Percentiles rank a stretch among this genome's conserved stretches.
Conservation (phyloP, 2,888 invertebrate species). For the Rhyacophila evoluta region DNA sequence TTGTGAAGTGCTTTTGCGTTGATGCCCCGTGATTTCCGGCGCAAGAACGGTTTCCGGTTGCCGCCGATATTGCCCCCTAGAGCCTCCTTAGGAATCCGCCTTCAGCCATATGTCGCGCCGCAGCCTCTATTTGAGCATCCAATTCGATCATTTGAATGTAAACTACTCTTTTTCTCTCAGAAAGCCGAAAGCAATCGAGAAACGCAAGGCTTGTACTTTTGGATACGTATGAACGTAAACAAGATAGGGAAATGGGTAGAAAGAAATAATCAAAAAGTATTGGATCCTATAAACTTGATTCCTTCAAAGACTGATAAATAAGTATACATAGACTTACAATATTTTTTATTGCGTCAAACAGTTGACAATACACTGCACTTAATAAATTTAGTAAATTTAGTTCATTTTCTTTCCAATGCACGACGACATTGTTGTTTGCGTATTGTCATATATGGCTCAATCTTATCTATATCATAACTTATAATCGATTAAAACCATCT, state of each 20-base stretch:
- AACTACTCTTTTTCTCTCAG: conserved; percentile 40
- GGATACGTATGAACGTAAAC: background rate
- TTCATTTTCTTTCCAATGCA: no score
- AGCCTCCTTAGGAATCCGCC: conserved; percentile 16
- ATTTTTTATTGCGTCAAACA: no score
- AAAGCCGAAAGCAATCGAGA: conserved; percentile 26
- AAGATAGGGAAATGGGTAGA: background rate
- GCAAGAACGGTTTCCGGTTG: background rate
- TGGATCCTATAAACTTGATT: no score
- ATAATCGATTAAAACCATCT: no score
- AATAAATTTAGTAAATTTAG: no score
- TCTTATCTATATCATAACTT: no score
- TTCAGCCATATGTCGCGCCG: background rate
- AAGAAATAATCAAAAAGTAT: background rate
- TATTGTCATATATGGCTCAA: no score
- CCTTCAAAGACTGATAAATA: no score
- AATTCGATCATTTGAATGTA: conserved; percentile 53
- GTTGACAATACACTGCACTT: no score
- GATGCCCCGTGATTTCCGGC: conserved; percentile 21
- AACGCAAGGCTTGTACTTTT: background rate
- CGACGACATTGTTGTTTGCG: no score
- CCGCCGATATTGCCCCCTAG: conserved; percentile 32
- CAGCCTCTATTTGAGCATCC: conserved; percentile 27
- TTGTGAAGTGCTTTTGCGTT: conserved; percentile 11
- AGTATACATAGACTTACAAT: no score